Conservation (phyloP, 2,888 invertebrate genomes). For the Teleiodes luculella region DNA sequence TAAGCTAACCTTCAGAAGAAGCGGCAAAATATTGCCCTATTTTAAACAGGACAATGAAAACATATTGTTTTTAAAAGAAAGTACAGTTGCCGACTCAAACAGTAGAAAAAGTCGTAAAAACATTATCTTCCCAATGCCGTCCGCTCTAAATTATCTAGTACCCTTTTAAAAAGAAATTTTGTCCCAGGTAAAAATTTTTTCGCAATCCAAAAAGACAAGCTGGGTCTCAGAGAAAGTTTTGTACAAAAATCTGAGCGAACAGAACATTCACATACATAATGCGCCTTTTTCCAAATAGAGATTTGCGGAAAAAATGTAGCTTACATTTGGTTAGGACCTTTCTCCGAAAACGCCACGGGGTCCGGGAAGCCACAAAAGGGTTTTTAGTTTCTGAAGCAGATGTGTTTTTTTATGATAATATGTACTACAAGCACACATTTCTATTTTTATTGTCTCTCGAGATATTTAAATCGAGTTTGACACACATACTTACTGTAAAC, state of each 20-base stretch:
- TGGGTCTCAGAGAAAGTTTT: conserved; percentile 61
- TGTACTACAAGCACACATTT: conserved; percentile 3
- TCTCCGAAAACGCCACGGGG: conserved; percentile 49
- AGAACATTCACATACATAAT: conserved; percentile 50
- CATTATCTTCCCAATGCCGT: conserved; percentile 13
- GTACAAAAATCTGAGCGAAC: conserved; percentile 50
- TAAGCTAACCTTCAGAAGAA: conserved; percentile 16
- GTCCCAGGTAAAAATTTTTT: conserved; percentile 39
- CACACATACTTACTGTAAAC: too few relatives aligned
- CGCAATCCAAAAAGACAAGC: conserved; percentile 33
- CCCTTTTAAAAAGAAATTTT: conserved; percentile 29
- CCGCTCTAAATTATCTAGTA: conserved; percentile 50
- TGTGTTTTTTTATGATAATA: conserved; percentile 36
- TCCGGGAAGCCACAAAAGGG: conserved; percentile 59
- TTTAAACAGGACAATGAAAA: conserved; percentile 23
- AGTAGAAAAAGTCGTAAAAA: conserved; percentile 16
- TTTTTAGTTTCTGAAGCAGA: conserved; percentile 69
- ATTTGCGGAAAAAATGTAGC: conserved; percentile 45
- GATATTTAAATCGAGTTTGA: background rate
- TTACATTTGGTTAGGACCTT: conserved; percentile 39
- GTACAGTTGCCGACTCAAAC: conserved; percentile 10
- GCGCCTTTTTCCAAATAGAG: conserved; percentile 38
- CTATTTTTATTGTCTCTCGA: background rate
- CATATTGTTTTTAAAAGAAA: conserved; percentile 13
- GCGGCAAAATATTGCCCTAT: conserved; percentile 22